These are phyloP conservation scores for Electrona antarctica DNA, from an alignment of 2,113 vertebrate species.

Conservation along the genomic window DNA sequence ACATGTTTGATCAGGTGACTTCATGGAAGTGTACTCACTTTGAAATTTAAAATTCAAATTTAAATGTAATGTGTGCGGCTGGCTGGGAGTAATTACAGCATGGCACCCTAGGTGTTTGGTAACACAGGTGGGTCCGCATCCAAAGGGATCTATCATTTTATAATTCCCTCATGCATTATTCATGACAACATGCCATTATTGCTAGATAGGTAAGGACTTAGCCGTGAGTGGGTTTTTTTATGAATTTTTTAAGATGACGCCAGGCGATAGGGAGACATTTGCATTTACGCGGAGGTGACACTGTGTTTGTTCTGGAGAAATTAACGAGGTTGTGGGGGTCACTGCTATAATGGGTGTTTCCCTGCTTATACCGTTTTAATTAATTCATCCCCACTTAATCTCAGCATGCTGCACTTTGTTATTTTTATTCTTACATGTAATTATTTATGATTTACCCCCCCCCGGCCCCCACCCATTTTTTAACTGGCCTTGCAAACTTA, in stretches of 20 bases:
- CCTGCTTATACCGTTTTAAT: conserved; percentile 45
- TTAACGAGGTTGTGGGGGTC: conserved; percentile 55
- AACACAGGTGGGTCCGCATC: conserved; percentile 51
- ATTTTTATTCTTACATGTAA: conserved; percentile 34
- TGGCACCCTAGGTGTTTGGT: conserved; percentile 43
- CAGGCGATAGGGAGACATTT: conserved; percentile 55
- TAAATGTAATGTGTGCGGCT: conserved; percentile 28
- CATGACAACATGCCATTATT: conserved; percentile 59
- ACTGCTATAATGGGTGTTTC: conserved; percentile 34
- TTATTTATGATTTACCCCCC: conserved; percentile 31
- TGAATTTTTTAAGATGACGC: conserved; percentile 63
- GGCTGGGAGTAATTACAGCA: conserved; percentile 45
- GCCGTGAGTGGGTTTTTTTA: conserved; percentile 39
- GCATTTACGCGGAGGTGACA: conserved; percentile 50
- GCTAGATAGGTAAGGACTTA: conserved; percentile 43
- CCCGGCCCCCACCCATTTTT: neutral
- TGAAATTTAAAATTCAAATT: conserved; percentile 46
- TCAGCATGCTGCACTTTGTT: conserved; percentile 10
- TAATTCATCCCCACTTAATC: neutral
- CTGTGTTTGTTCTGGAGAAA: conserved; percentile 69
- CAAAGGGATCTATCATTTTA: conserved; percentile 50
- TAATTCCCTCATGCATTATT: conserved; percentile 66
- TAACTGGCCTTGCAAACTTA: conserved; percentile 40
- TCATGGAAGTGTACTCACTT: conserved; percentile 34
- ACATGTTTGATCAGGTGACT: conserved; percentile 71